Conservation (phyloP, 2,888 invertebrate species). For the Pasiphila rectangulata region DNA sequence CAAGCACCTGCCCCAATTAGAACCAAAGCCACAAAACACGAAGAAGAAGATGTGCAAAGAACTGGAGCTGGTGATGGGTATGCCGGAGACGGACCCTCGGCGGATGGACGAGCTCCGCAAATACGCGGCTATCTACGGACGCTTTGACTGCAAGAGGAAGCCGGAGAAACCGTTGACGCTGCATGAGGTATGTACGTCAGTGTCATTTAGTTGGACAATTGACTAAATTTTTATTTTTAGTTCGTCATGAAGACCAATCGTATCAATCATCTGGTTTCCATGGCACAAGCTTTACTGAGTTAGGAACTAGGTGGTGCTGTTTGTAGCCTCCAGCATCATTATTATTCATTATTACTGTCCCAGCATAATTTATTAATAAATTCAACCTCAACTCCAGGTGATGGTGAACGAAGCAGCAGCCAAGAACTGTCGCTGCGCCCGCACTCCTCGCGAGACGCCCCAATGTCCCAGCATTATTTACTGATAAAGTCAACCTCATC, state of each 20-base stretch:
- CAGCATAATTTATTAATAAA: no score
- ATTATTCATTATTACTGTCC: no score
- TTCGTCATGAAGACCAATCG: not conserved
- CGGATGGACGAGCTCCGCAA: conserved; percentile 96
- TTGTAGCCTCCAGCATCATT: no score
- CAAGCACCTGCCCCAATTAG: conserved; percentile 90
- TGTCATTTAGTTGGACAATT: not conserved
- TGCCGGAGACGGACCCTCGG: conserved; percentile 92
- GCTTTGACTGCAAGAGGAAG: conserved; percentile 98
- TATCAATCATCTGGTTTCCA: no score
- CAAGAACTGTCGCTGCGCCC: no score
- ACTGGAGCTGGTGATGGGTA: conserved; percentile 94
- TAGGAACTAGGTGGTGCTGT: no score
- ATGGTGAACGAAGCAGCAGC: no score
- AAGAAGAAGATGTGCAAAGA: conserved; percentile 96
- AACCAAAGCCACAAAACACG: conserved; percentile 93
- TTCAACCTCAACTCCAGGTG: no score
- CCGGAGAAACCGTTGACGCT: conserved; percentile 97
- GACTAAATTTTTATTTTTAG: not conserved
- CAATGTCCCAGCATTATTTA: no score
- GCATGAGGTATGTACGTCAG: conserved; percentile 86
- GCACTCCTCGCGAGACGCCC: no score
- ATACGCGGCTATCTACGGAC: conserved; percentile 98
- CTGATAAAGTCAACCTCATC: no score
- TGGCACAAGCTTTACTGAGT: no score